Evolutionary conservation across 1,140 invertebrate species (phyloP).

Genomic region (Drosophila eugracilis): DNA sequence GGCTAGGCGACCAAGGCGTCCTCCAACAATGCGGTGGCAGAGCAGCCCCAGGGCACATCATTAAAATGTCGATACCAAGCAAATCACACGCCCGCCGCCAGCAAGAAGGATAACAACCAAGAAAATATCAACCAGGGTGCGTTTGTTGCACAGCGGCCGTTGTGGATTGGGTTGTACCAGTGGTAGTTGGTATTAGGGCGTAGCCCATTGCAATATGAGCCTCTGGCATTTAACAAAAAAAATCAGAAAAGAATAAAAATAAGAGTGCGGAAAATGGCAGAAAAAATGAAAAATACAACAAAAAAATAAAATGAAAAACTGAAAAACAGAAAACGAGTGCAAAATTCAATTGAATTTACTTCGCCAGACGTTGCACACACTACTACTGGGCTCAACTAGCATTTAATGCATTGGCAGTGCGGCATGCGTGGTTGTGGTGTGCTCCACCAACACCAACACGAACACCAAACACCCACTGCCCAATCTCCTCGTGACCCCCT

Average conservation of each 20-base stretch:
- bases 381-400: conserved; percentile 45
- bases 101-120: conserved; percentile 67
- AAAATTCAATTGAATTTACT: conserved; percentile 82
- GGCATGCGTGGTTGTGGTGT: conserved; percentile 45
- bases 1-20: conserved; percentile 42
- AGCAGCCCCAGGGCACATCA: conserved; percentile 78
- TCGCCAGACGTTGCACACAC: conserved; percentile 60
- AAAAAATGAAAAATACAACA: conserved; percentile 35
- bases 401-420: conserved; percentile 66
- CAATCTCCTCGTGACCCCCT: conserved; percentile 4
- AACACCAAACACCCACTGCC: neutral
- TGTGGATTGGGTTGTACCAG: conserved; percentile 5
- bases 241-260: conserved; percentile 23
- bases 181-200: conserved; percentile 48
- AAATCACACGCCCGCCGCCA: conserved; percentile 80
- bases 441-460: neutral
- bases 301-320: conserved; percentile 42
- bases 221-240: conserved; percentile 72
- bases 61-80: conserved; percentile 84
- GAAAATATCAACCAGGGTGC: conserved; percentile 51
- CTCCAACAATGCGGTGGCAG: conserved; percentile 41
- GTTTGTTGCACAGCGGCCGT: conserved; percentile 27
- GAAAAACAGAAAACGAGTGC: conserved; percentile 64
- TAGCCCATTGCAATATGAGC: conserved; percentile 70
- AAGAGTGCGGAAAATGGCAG: conserved; percentile 26